Evolutionary conservation across 2,113 vertebrate genomes (phyloP).

Genomic region (Scolopax mira): DNA sequence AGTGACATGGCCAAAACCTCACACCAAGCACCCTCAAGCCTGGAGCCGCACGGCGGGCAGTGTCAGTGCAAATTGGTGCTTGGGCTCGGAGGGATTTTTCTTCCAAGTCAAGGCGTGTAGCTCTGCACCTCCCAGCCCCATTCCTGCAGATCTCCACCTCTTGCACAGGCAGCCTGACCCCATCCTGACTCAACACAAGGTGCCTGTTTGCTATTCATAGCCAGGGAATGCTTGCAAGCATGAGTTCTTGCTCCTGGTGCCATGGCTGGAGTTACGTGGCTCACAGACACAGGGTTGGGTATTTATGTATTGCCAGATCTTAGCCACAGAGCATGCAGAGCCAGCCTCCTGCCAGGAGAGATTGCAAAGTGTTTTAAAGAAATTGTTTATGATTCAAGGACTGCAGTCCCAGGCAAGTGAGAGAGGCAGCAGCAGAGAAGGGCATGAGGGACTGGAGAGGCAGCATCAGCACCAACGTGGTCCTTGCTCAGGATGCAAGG

Average conservation of each 20-base stretch:
- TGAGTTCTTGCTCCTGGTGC: accelerated
- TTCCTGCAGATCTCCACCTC: background rate
- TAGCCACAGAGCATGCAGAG: background rate
- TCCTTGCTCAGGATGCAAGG: background rate
- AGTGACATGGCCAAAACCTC: background rate
- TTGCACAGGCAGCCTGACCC: background rate
- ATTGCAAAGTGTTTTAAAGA: background rate
- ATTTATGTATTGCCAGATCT: background rate
- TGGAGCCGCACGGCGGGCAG: background rate
- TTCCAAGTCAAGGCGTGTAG: background rate
- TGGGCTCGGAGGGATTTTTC: background rate
- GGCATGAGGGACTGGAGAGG: background rate
- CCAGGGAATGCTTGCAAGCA: accelerated
- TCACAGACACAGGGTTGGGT: background rate
- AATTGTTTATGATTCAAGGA: background rate
- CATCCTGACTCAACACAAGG: accelerated
- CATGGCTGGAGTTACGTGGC: accelerated
- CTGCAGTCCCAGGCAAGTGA: background rate
- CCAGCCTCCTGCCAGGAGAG: background rate
- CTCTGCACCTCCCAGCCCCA: background rate
- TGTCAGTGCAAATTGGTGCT: accelerated
- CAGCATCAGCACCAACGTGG: background rate
- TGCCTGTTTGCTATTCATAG: accelerated
- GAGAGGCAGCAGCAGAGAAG: background rate
- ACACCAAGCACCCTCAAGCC: accelerated